Percentiles rank a stretch among this genome's conserved stretches.
phyloP scores from a whole-genome alignment of 2,797 vertebrate genomes.

The Anisognathus igniventris region DNA sequence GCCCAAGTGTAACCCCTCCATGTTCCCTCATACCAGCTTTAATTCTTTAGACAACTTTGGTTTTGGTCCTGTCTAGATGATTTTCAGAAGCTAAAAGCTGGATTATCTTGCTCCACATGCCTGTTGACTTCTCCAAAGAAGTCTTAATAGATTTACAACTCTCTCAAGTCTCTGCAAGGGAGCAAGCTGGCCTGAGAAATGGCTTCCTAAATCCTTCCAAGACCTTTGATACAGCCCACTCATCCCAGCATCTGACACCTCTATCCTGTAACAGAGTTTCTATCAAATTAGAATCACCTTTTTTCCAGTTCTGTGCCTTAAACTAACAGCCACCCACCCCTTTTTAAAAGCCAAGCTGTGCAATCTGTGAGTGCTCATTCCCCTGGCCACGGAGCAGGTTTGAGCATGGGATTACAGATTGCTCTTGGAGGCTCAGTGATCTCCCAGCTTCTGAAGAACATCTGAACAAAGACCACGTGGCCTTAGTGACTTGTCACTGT shows the following conservation, averaged over 20 bases:
- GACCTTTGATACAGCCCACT: not conserved
- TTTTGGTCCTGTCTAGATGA: not conserved
- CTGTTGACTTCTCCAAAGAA: constrained; percentile 19
- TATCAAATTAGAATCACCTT: not conserved
- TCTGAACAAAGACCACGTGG: not conserved
- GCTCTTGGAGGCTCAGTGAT: not conserved
- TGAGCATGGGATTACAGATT: not conserved
- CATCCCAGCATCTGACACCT: not conserved
- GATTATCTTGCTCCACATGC: not conserved
- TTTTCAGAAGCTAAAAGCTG: not conserved
- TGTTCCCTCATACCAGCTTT: not conserved
- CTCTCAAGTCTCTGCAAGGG: not conserved
- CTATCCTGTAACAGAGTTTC: not conserved
- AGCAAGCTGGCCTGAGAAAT: not conserved
- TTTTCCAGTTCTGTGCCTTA: not conserved
- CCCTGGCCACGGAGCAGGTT: not conserved
- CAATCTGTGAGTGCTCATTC: not conserved
- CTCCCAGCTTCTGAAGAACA: constrained; percentile 2
- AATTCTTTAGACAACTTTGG: not conserved
- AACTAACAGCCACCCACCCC: not conserved
- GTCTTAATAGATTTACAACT: not conserved
- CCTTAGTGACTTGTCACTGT: not conserved
- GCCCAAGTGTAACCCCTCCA: not conserved
- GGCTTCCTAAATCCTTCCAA: constrained; percentile 21
- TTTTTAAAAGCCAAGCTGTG: not conserved